Evolutionary conservation across 2,797 vertebrate genomes (phyloP), one percentile per base, ranked within the genome.

Genomic region (Rhinella marina): DNA sequence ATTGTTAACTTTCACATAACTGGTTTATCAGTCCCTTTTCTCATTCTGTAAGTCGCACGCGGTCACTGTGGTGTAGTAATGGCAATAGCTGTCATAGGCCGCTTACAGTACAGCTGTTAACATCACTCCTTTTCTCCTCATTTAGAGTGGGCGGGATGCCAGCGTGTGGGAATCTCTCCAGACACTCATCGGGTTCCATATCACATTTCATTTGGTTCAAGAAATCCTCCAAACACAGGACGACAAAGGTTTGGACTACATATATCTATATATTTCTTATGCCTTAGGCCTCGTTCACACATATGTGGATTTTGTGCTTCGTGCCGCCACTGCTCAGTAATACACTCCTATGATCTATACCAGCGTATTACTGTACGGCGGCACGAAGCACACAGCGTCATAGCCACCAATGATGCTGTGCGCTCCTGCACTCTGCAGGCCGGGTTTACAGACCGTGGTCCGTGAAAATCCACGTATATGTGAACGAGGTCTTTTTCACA

Each of bases 81-180:
- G 6, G 1, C 17, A 12, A 14, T 21, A n/a, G 14, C 19, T 52
- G 2, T 76, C 17, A 10, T 21, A 27, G 2, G 0, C 7, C n/a
- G 9, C 2, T 32, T 70, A 32, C 32, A 32, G 13, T 9, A 29
- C 32, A 13, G 21, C n/a, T 27, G 23, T 75, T 82, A 54, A 52
- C 6, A 66, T 19, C 23, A 27, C 64, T 19, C 59, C 8, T 27
- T 90, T 80, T 90, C 16, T 82, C 87, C 48, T 25, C 14, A 25
- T 93, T 90, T 93, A 99, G 98, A 99, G 91, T 98, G 97, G 97
- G 97, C 97, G 1, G 97, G 97, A 62, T 98, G 97, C 91, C 98
- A 98, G 90, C 94, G 96, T 88, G 97, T 98, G 83, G 93, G 95
- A 68, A 99, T 99, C 90, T 97, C 97, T 72, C 97, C 98, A 0